Evolutionary conservation across 2,113 vertebrate genomes (phyloP).

Genomic region (Pangasianodon gigas): DNA sequence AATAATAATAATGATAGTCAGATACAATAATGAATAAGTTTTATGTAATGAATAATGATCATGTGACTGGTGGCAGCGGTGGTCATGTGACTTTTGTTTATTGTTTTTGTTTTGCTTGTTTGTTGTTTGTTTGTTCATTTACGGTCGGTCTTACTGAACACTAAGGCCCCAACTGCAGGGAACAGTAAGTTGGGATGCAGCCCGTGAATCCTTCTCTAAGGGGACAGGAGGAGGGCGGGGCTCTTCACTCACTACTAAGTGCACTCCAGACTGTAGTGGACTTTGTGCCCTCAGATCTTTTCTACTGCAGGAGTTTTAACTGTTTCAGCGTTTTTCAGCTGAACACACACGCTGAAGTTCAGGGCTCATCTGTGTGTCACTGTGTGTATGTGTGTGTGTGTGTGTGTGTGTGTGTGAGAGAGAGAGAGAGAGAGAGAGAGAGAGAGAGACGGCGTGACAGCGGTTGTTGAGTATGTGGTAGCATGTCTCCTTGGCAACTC

Average conservation of each 20-base stretch:
- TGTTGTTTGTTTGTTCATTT: conserved; percentile 22
- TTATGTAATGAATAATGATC: conserved; percentile 63
- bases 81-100: conserved; percentile 69
- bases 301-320: conserved; percentile 41
- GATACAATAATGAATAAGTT: conserved; percentile 63
- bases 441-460: not conserved
- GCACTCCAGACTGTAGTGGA: conserved; percentile 49
- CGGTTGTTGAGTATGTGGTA: not conserved
- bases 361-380: conserved; percentile 39
- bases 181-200: conserved; percentile 12
- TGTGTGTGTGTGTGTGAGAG: conserved; percentile 19
- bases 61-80: conserved; percentile 44
- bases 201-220: conserved; percentile 27
- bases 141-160: conserved; percentile 13
- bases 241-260: conserved; percentile 46
- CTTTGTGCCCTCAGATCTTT: conserved; percentile 47
- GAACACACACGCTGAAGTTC: conserved; percentile 36
- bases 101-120: conserved; percentile 60
- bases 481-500: conserved; percentile 6
- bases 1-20: conserved; percentile 52
- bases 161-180: conserved; percentile 31
- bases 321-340: conserved; percentile 31
- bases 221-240: conserved; percentile 17
- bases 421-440: not conserved
- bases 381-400: conserved; percentile 16